phyloP scores from a whole-genome alignment of 2,888 invertebrate genomes.

The Strigamia crassipes region DNA sequence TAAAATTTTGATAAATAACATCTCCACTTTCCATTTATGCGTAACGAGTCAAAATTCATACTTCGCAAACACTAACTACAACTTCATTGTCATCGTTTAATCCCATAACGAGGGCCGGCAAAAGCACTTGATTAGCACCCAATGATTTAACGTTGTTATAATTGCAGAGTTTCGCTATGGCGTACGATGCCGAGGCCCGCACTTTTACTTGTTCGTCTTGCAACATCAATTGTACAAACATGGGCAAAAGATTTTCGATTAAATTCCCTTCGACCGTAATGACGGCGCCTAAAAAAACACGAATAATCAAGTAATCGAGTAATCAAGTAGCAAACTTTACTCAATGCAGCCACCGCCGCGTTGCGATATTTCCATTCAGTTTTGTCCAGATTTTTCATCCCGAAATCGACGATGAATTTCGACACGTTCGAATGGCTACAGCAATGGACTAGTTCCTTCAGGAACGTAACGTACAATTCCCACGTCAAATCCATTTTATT shows the following conservation, averaged over 20 bases:
- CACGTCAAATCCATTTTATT: neutral
- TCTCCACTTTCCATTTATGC: neutral
- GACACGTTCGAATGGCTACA: neutral
- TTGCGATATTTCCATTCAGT: neutral
- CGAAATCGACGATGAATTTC: conserved; percentile 4
- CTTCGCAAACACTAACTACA: conserved; percentile 10
- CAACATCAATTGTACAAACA: conserved; percentile 5
- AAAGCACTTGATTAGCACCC: neutral
- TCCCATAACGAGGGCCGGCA: neutral
- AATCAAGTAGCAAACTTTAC: neutral
- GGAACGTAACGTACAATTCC: neutral
- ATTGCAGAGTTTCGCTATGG: neutral
- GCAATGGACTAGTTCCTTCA: neutral
- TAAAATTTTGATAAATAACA: neutral
- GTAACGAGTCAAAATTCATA: neutral
- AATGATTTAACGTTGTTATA: neutral
- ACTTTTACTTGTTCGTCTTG: neutral
- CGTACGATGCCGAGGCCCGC: neutral
- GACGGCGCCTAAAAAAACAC: neutral
- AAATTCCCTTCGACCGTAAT: neutral
- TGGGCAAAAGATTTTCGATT: neutral
- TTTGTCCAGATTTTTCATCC: conserved; percentile 19
- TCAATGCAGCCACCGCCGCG: neutral
- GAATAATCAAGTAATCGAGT: too few species aligned
- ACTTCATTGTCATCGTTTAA: neutral